Evolutionary conservation across 1,140 invertebrate species (phyloP).

Genomic region (Hylaeus anthracinus): DNA sequence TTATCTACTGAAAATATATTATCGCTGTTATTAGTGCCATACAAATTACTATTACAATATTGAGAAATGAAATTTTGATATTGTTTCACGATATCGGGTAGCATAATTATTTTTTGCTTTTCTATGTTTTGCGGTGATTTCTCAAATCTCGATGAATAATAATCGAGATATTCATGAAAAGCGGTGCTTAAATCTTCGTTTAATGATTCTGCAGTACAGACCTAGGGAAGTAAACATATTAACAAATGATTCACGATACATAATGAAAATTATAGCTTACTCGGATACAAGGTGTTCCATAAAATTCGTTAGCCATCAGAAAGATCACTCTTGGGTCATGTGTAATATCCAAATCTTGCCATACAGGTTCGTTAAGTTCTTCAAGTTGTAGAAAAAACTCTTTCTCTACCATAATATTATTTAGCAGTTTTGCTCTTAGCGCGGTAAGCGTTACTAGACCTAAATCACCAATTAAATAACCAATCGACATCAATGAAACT

Average conservation of each 20-base stretch:
- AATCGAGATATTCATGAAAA: slow-evolving; percentile 60
- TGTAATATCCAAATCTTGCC: slow-evolving; percentile 74
- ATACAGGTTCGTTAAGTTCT: slow-evolving; percentile 73
- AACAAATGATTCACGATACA: slow-evolving; percentile 8
- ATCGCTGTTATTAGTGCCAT: not conserved
- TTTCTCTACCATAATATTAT: slow-evolving; percentile 52
- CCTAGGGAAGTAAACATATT: slow-evolving; percentile 44
- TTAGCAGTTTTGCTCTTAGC: slow-evolving; percentile 71
- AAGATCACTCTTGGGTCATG: slow-evolving; percentile 74
- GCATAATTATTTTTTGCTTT: slow-evolving; percentile 29
- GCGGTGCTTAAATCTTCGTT: slow-evolving; percentile 62
- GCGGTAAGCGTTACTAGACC: slow-evolving; percentile 73
- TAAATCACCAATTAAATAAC: slow-evolving; percentile 75
- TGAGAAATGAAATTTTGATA: slow-evolving; percentile 55
- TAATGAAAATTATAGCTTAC: slow-evolving; percentile 55
- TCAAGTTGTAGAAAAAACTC: slow-evolving; percentile 63
- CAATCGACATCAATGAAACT: slow-evolving; percentile 68
- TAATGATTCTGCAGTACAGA: slow-evolving; percentile 67
- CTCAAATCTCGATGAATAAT: slow-evolving; percentile 48
- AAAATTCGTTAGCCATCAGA: slow-evolving; percentile 72
- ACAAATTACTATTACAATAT: slow-evolving; percentile 26
- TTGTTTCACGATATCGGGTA: slow-evolving; percentile 61
- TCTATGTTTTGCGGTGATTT: not conserved
- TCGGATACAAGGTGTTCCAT: slow-evolving; percentile 66
- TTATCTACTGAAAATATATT: slow-evolving; percentile 38